Conservation (phyloP, 1,140 invertebrate genomes). For the Caenorhabditis tropicalis region DNA sequence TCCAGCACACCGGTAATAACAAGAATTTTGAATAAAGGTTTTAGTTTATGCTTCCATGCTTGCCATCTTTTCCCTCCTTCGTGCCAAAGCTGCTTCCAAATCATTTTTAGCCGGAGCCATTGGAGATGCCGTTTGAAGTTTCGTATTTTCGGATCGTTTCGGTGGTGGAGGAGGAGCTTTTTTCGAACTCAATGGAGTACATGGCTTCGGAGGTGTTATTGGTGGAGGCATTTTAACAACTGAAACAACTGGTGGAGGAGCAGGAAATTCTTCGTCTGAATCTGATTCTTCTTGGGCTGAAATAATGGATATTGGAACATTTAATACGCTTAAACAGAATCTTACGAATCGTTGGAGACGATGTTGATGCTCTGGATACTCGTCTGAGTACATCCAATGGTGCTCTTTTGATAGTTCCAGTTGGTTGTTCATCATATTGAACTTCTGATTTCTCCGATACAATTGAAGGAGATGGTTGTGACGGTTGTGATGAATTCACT, state of each 20-base stretch:
- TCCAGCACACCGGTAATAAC: conserved; percentile 39
- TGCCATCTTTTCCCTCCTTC: conserved; percentile 49
- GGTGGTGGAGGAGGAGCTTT: conserved; percentile 67
- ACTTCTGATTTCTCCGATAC: neutral
- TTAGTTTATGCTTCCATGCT: neutral
- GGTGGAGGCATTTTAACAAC: conserved; percentile 44
- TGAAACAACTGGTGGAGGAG: conserved; percentile 59
- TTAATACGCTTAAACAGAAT: neutral
- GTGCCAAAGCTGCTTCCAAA: conserved; percentile 50
- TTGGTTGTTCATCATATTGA: conserved; percentile 51
- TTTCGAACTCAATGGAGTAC: conserved; percentile 38
- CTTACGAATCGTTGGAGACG: conserved; percentile 49
- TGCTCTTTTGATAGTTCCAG: conserved; percentile 54
- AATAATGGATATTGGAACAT: neutral
- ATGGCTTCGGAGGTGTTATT: neutral
- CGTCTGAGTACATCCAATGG: conserved; percentile 47
- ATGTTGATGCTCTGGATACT: conserved; percentile 54
- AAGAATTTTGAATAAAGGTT: neutral
- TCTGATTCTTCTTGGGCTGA: conserved; percentile 58
- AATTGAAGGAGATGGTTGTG: neutral
- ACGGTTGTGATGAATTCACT: conserved; percentile 1
- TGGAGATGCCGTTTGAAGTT: neutral
- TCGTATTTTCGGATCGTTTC: conserved; percentile 60
- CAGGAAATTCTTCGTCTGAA: conserved; percentile 69
- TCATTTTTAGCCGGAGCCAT: conserved; percentile 35